Evolutionary conservation across 2,113 vertebrate species (phyloP).

Genomic region (Poicephalus gulielmi): DNA sequence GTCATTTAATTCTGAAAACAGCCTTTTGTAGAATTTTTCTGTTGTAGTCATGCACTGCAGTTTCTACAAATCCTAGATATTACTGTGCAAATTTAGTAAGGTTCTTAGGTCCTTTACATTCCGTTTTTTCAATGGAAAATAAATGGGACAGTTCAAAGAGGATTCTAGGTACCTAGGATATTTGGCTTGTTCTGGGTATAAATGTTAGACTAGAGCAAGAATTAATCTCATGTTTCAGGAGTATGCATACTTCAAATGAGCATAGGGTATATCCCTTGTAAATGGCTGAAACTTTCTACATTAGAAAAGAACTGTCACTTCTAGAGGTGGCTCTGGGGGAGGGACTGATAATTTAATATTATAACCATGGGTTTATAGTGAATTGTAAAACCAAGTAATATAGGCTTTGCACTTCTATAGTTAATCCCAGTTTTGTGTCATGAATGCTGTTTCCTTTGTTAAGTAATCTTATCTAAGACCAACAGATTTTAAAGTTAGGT

Average conservation of each 20-base stretch:
- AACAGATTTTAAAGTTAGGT: conserved; percentile 62
- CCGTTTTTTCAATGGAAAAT: background rate
- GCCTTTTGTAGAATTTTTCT: background rate
- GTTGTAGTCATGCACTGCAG: background rate
- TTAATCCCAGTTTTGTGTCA: conserved; percentile 53
- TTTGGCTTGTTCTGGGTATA: background rate
- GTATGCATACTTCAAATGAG: background rate
- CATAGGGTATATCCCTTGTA: background rate
- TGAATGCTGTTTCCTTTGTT: conserved; percentile 52
- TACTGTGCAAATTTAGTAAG: background rate
- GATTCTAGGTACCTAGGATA: background rate
- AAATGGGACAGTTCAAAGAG: background rate
- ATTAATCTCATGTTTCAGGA: background rate
- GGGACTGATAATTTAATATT: conserved; percentile 7
- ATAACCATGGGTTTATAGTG: background rate
- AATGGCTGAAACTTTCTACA: background rate
- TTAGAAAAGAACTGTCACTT: background rate
- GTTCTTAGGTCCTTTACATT: background rate
- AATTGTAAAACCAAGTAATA: conserved; percentile 52
- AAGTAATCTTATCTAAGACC: conserved; percentile 54
- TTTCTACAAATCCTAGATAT: background rate
- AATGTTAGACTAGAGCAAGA: background rate
- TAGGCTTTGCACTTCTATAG: background rate
- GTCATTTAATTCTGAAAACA: background rate
- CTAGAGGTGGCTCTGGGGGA: background rate